A percentile compares a stretch with the other conserved stretches of the same genome.
Evolutionary conservation across 2,113 vertebrate species (phyloP).

Genomic region (Podocnemis expansa): DNA sequence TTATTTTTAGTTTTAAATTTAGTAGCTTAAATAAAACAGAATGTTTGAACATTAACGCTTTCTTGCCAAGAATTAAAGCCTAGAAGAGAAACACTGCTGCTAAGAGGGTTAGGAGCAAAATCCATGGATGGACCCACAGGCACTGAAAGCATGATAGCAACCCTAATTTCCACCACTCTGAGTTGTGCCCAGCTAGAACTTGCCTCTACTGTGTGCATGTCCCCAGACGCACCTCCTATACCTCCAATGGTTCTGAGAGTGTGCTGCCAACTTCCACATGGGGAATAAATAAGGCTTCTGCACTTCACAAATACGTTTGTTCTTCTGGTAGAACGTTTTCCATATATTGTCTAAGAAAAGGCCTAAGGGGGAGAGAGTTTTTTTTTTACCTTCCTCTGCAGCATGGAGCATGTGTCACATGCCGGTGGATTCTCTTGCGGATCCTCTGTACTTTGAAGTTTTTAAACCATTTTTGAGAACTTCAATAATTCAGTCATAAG

Average conservation of each 20-base stretch:
- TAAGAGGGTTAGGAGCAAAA: neutral
- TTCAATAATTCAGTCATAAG: too few species aligned
- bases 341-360: neutral
- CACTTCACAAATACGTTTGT: neutral
- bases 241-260: too few species aligned
- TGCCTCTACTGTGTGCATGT: neutral
- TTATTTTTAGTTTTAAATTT: neutral
- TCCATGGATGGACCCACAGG: fast-evolving
- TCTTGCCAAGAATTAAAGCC: neutral
- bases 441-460: too few species aligned
- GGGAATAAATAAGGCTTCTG: neutral
- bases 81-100: neutral
- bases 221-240: neutral
- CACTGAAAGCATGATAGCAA: neutral
- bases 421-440: too few species aligned
- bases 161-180: fast-evolving
- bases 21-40: neutral
- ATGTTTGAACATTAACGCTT: too few species aligned
- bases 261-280: neutral
- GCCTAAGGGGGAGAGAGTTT: neutral
- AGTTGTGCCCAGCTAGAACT: neutral
- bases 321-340: neutral
- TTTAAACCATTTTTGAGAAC: too few species aligned
- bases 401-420: too few species aligned
- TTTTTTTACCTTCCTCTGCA: too few species aligned